Evolutionary conservation across 2,888 invertebrate genomes (phyloP), one percentile per base, ranked within the genome.

Genomic region (Apamea crenata): DNA sequence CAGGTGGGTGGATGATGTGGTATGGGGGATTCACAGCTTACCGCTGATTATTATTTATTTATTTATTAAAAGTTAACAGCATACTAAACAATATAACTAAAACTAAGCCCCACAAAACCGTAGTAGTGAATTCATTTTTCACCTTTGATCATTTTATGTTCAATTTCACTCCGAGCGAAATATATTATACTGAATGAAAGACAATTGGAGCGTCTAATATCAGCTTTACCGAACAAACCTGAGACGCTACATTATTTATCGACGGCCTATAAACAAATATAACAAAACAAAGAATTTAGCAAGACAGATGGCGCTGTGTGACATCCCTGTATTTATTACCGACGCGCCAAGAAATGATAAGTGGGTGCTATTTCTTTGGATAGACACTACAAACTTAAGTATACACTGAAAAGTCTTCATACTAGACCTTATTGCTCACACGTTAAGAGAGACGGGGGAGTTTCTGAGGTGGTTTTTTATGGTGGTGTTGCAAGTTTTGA

Each of bases 341-440:
- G 32, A 78, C 65, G 78, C 88, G 75, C 74, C 84, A 65, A 83
- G 71, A 85, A 86, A 92, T 92, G 91, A 92, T 91, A 92, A 92
- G 92, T 92, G 87, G 91, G 83, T 80, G 80, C 89, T 80, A 90
- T 92, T 92, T 92, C 92, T 92, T 92, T 88, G 84, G 87, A 86
- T 81, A 82, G 73, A 86, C 36, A 82, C 66, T 53, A 78, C 89
- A 73, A 88, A 74, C 12, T n/a, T 76, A n/a, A 74, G 5, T 18
- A n/a, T 74, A 36, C 73, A 50, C 1, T 25, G 3, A 0, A 2
- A 50, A 59, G 29, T 63, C 2, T n/a, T 3, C 2, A 80, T 44
- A 36, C 1, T 44, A 21, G 29, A 77, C 80, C 76, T 82, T 88
- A 85, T 74, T n/a, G 1, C n/a, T 40, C 25, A 25, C 12, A 10